Percentiles rank a stretch among this genome's conserved stretches.
Evolutionary conservation across 1,140 invertebrate genomes (phyloP).

Genomic region (Bombus pyrosoma): DNA sequence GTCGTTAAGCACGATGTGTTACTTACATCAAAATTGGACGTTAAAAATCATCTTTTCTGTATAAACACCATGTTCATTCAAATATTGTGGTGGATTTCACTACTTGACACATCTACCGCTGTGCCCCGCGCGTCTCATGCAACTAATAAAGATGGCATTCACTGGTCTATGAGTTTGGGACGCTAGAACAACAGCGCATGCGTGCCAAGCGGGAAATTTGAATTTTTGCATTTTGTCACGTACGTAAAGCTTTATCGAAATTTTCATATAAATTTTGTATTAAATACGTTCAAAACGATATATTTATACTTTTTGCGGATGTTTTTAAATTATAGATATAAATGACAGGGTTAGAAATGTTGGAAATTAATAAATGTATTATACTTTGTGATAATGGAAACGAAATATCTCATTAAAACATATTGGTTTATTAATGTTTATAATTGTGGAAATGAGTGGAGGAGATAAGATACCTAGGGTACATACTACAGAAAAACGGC

Average conservation of each 20-base stretch:
- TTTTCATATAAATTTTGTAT: not conserved
- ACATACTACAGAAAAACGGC: too few relatives aligned
- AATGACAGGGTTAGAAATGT: fast-evolving
- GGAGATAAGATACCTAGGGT: too few relatives aligned
- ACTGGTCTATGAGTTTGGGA: not conserved
- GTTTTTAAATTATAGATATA: not conserved
- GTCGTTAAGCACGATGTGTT: not conserved
- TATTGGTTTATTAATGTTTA: not conserved
- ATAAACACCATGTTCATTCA: constrained; percentile 55
- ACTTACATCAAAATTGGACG: constrained; percentile 40
- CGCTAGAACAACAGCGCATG: not conserved
- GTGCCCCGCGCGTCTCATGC: constrained; percentile 47
- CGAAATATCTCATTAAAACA: not conserved
- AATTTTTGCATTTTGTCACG: constrained; percentile 60
- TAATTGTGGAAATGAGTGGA: not conserved
- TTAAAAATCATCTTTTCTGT: constrained; percentile 56
- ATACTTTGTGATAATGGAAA: not conserved
- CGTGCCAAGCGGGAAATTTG: constrained; percentile 25
- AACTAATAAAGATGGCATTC: constrained; percentile 54
- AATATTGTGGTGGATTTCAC: not conserved
- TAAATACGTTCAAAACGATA: not conserved
- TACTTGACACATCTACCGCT: constrained; percentile 42
- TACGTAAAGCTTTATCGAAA: constrained; percentile 25
- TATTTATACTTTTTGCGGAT: not conserved
- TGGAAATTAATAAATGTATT: not conserved